Percentiles rank a stretch among this genome's conserved stretches.
These are phyloP conservation scores for Esox lucius DNA, from an alignment of 2,797 vertebrate species.

Conservation along the genomic window DNA sequence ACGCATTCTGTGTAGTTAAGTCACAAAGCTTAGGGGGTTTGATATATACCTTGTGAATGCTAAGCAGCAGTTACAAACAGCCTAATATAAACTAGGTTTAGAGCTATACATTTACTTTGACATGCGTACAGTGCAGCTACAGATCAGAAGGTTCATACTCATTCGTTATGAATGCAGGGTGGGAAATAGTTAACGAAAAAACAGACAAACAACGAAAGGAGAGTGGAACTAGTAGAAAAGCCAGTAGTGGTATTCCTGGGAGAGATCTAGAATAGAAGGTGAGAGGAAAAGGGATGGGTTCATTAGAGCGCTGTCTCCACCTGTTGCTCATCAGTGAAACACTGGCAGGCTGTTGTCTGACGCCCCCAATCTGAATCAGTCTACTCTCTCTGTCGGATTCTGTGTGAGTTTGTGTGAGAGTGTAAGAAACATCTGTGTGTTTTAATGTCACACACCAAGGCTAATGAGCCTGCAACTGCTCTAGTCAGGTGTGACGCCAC, in stretches of 20 bases:
- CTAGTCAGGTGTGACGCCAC: not conserved
- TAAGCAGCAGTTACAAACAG: constrained; percentile 46
- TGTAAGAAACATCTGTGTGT: not conserved
- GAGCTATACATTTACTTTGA: constrained; percentile 59
- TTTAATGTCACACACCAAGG: constrained; percentile 8
- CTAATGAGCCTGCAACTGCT: constrained; percentile 21
- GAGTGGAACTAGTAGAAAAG: not conserved
- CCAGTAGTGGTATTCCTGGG: not conserved
- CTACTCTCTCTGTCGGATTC: not conserved
- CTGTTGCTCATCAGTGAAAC: constrained; percentile 3
- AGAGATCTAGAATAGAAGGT: not conserved
- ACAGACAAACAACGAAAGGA: constrained; percentile 14
- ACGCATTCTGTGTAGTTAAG: not conserved
- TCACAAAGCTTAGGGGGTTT: not conserved
- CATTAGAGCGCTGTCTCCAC: not conserved
- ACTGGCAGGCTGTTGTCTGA: not conserved
- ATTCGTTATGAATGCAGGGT: too few species aligned
- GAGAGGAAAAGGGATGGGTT: not conserved
- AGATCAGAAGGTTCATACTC: constrained; percentile 52
- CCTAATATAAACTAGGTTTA: constrained; percentile 52
- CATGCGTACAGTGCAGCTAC: constrained; percentile 41
- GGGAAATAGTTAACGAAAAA: too few species aligned
- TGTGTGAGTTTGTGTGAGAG: not conserved
- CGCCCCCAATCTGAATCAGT: not conserved
- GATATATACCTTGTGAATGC: too few species aligned